A percentile compares a stretch with the other conserved stretches of the same genome.
These are phyloP conservation scores for Spheniscus humboldti DNA, from an alignment of 2,797 vertebrate species.

Conservation along the genomic window DNA sequence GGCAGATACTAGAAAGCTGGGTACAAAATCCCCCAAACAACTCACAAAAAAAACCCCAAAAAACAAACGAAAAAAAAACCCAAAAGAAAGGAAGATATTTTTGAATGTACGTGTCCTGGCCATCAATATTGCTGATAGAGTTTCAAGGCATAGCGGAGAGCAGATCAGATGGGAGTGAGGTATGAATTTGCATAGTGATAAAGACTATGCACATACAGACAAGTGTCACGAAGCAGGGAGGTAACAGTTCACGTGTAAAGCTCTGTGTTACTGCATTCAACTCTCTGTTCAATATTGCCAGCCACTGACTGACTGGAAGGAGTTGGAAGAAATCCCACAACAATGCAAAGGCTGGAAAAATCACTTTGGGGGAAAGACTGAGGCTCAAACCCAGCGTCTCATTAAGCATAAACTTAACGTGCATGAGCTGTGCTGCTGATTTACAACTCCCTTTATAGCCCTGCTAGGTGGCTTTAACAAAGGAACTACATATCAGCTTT, in stretches of 20 bases:
- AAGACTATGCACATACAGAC: neutral
- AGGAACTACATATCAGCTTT: neutral
- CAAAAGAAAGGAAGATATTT: too few species aligned
- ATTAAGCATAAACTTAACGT: slow-evolving; percentile 26
- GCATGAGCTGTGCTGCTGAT: slow-evolving; percentile 17
- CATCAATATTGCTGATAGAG: neutral
- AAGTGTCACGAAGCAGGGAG: neutral
- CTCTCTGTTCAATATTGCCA: neutral
- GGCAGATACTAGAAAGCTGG: neutral
- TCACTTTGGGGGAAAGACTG: slow-evolving; percentile 1
- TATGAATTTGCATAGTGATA: neutral
- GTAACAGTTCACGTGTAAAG: neutral
- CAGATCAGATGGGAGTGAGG: neutral
- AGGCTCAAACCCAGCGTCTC: slow-evolving; percentile 36
- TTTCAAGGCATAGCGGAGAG: neutral
- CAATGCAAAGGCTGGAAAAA: slow-evolving; percentile 37
- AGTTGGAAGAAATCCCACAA: slow-evolving; percentile 35
- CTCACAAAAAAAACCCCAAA: neutral
- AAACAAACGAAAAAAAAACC: rapidly evolving
- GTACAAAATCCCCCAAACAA: neutral
- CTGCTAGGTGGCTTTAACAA: slow-evolving; percentile 29
- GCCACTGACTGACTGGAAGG: slow-evolving; percentile 26
- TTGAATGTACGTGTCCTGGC: neutral
- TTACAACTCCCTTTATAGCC: slow-evolving; percentile 32
- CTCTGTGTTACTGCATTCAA: neutral